These are phyloP conservation scores for Gryon sp. DNA, from an alignment of 1,140 invertebrate species.

Conservation along the genomic window DNA sequence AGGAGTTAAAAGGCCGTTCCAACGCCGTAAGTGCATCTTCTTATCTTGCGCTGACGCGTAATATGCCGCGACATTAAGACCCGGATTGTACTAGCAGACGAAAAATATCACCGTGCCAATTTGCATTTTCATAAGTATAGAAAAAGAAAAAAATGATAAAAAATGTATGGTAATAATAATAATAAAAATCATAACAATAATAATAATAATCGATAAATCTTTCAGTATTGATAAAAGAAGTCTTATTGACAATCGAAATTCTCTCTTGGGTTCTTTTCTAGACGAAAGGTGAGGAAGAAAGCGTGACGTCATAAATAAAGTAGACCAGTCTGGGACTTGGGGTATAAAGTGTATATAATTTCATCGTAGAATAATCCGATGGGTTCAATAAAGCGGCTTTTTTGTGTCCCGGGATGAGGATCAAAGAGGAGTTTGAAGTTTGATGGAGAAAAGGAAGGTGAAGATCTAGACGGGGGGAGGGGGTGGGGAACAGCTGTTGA, in stretches of 20 bases:
- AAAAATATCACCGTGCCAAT: slow-evolving; percentile 13
- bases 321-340: background rate
- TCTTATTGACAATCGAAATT: too few relatives aligned
- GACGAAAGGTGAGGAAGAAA: slow-evolving; percentile 2
- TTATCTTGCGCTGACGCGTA: slow-evolving; percentile 46
- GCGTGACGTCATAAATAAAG: slow-evolving; percentile 10
- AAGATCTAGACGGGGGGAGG: too few relatives aligned
- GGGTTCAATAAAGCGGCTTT: slow-evolving; percentile 12
- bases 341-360: slow-evolving; percentile 25
- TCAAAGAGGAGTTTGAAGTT: too few relatives aligned
- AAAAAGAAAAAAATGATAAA: too few relatives aligned
- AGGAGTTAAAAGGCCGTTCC: slow-evolving; percentile 6
- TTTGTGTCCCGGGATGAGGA: slow-evolving; percentile 20
- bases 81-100: slow-evolving; percentile 15
- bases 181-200: too few relatives aligned
- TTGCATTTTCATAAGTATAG: slow-evolving; percentile 44
- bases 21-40: slow-evolving; percentile 38
- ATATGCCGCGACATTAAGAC: slow-evolving; percentile 33
- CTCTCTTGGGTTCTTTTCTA: too few relatives aligned
- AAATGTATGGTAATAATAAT: too few relatives aligned
- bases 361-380: slow-evolving; percentile 8
- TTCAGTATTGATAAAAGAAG: too few relatives aligned
- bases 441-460: too few relatives aligned
- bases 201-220: too few relatives aligned
- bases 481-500: slow-evolving; percentile 68